Percentiles rank a stretch among this genome's conserved stretches.
Evolutionary conservation across 2,888 invertebrate species (phyloP).

Genomic region (Clusia tigrina): DNA sequence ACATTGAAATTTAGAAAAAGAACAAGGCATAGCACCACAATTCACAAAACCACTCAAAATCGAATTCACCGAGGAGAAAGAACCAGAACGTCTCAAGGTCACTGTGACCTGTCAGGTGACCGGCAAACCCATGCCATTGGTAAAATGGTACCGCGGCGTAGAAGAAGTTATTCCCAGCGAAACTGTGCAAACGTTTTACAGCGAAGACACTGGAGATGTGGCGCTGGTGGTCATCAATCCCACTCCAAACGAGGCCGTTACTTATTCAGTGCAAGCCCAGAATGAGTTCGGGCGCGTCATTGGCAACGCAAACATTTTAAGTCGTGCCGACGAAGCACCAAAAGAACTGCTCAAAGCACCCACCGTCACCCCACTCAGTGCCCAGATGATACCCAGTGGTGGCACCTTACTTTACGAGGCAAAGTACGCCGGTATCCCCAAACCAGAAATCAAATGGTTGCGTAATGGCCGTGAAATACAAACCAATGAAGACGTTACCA

Average conservation of each 20-base stretch:
- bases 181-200: slow-evolving; percentile 68
- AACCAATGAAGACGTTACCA: slow-evolving; percentile 70
- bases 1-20: slow-evolving; percentile 70
- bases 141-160: slow-evolving; percentile 75
- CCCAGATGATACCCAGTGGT: slow-evolving; percentile 75
- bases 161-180: slow-evolving; percentile 70
- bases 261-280: slow-evolving; percentile 75
- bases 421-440: slow-evolving; percentile 75
- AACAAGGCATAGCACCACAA: slow-evolving; percentile 73
- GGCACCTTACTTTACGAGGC: slow-evolving; percentile 75
- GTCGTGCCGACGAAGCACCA: slow-evolving; percentile 62
- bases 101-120: slow-evolving; percentile 73
- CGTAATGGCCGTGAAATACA: slow-evolving; percentile 82
- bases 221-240: slow-evolving; percentile 73
- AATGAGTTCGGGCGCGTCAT: slow-evolving; percentile 78
- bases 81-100: slow-evolving; percentile 69
- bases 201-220: slow-evolving; percentile 71
- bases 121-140: slow-evolving; percentile 74
- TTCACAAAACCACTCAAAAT: slow-evolving; percentile 75
- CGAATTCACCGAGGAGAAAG: slow-evolving; percentile 67
- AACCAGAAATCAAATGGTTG: slow-evolving; percentile 83
- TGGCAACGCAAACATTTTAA: slow-evolving; percentile 76
- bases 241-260: slow-evolving; percentile 72
- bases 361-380: slow-evolving; percentile 81
- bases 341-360: slow-evolving; percentile 70